Conservation (phyloP, 1,140 invertebrate genomes). For the Pseudomyrmex gracilis region DNA sequence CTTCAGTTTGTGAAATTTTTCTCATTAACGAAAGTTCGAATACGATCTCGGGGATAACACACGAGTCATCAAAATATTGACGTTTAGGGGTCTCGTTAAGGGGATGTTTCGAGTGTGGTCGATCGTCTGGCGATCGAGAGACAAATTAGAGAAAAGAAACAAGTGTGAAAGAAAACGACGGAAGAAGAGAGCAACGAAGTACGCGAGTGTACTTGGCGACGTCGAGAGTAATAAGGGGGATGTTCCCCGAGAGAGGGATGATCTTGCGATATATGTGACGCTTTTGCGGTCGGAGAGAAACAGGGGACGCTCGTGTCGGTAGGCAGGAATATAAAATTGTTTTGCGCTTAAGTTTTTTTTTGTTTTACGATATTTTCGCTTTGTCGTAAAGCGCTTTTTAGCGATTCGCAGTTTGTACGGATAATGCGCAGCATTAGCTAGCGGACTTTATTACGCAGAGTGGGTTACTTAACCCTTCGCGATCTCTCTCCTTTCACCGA, state of each 20-base stretch:
- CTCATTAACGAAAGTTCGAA: neutral
- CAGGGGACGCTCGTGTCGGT: neutral
- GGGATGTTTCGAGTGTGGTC: too few relatives aligned
- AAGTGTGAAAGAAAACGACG: neutral
- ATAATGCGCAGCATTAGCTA: neutral
- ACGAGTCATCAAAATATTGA: neutral
- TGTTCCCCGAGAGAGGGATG: conserved; percentile 23
- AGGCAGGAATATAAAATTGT: neutral
- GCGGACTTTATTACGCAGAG: neutral
- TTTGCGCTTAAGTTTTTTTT: conserved; percentile 1
- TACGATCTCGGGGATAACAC: neutral
- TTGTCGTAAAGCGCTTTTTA: neutral
- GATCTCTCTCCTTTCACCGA: neutral
- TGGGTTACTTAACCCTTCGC: neutral
- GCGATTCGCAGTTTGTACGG: neutral
- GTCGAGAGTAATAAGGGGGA: conserved; percentile 45
- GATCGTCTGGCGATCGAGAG: neutral
- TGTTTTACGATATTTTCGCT: too few relatives aligned
- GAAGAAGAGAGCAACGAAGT: neutral
- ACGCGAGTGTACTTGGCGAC: conserved; percentile 1
- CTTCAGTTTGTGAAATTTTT: neutral
- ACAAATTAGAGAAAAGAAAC: conserved; percentile 10
- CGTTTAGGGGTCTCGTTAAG: neutral
- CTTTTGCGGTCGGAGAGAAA: neutral
- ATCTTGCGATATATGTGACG: conserved; percentile 6